A percentile compares a stretch with the other conserved stretches of the same genome.
Evolutionary conservation across 2,797 vertebrate genomes (phyloP).

Genomic region (Phyllotis vaccarum): DNA sequence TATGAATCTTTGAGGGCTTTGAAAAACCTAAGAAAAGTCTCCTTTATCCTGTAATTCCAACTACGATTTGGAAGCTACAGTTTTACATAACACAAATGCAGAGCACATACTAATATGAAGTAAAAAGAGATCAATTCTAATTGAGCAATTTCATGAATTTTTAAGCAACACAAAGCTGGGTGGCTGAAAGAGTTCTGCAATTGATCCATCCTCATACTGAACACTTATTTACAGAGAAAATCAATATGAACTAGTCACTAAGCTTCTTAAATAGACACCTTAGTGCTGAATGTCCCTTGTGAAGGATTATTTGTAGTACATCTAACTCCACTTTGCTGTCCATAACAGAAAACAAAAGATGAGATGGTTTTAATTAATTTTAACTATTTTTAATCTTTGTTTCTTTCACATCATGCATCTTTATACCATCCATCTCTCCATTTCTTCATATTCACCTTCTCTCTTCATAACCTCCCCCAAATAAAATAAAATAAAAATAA

Average conservation of each 20-base stretch:
- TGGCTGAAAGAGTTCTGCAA: constrained; percentile 16
- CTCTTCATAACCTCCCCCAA: no score
- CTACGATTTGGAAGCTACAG: background rate
- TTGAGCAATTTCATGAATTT: background rate
- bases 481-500: no score
- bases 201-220: background rate
- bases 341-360: background rate
- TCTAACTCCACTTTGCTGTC: background rate
- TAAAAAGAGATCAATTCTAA: constrained; percentile 25
- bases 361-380: background rate
- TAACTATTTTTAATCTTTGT: no score
- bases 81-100: background rate
- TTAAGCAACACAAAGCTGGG: constrained; percentile 28
- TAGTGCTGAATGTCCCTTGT: background rate
- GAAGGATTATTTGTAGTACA: background rate
- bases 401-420: no score
- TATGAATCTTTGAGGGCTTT: background rate
- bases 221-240: constrained; percentile 10
- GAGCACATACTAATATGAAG: background rate
- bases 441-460: no score
- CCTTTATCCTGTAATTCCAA: background rate
- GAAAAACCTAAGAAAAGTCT: background rate
- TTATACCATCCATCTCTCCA: no score
- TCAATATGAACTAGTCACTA: background rate
- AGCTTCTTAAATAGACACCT: background rate